Evolutionary conservation across 92 coral and sea anemone species (phyloP).

Genomic region (Parazoanthus darwini): DNA sequence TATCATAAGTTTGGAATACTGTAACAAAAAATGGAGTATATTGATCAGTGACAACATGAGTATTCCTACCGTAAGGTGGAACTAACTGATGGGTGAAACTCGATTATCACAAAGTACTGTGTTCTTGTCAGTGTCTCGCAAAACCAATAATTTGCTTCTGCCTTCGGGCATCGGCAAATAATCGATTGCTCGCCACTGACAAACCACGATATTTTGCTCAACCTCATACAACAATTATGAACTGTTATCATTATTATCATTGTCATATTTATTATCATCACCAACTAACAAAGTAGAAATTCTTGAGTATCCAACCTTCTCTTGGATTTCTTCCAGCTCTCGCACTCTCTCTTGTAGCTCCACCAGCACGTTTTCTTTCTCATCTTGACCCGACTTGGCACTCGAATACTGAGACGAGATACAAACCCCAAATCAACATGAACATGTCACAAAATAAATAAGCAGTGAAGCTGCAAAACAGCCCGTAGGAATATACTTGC

Average conservation of each 20-base stretch:
- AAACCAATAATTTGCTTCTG: too few relatives aligned
- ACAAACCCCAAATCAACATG: neutral
- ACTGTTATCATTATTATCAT: too few relatives aligned
- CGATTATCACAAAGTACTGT: too few relatives aligned
- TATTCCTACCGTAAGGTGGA: neutral
- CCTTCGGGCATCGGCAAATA: too few relatives aligned
- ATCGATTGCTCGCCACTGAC: too few relatives aligned
- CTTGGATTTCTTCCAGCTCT: slow-evolving; percentile 71
- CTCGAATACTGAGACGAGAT: slow-evolving; percentile 53
- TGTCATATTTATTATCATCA: too few relatives aligned
- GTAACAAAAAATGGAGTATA: slow-evolving; percentile 12
- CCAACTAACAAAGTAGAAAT: neutral
- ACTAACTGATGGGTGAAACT: too few relatives aligned
- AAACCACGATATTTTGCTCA: too few relatives aligned
- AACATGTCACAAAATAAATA: neutral
- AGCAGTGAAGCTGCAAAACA: neutral
- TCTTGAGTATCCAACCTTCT: slow-evolving; percentile 57
- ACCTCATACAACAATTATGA: too few relatives aligned
- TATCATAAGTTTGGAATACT: slow-evolving; percentile 61
- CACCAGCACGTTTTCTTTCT: slow-evolving; percentile 63
- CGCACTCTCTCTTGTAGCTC: slow-evolving; percentile 78
- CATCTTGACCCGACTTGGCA: slow-evolving; percentile 62
- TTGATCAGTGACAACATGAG: neutral
- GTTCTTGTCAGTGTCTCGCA: too few relatives aligned
- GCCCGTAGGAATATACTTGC: neutral